Conservation (phyloP, 2,888 invertebrate genomes). For the Stenichneumon culpator region DNA sequence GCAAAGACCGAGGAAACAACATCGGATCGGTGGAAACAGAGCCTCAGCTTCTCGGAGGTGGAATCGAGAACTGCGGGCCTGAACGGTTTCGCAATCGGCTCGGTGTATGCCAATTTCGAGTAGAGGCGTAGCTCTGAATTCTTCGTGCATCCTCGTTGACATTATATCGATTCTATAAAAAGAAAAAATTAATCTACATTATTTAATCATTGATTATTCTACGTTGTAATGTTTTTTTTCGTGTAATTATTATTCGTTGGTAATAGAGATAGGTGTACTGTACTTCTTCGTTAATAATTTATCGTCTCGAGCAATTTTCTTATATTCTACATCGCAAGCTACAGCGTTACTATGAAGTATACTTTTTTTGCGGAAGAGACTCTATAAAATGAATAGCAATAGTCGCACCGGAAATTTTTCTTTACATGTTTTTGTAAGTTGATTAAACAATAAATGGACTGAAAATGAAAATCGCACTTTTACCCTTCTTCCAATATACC, state of each 20-base stretch:
- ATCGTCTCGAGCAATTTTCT: neutral
- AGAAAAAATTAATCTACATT: constrained; percentile 24
- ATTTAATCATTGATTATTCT: neutral
- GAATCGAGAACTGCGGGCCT: constrained; percentile 91
- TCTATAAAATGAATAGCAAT: neutral
- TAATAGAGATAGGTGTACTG: constrained; percentile 7
- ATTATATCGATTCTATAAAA: neutral
- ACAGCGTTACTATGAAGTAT: too few species aligned
- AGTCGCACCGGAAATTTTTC: too few species aligned
- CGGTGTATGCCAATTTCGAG: constrained; percentile 87
- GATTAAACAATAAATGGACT: too few species aligned
- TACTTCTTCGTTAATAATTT: neutral
- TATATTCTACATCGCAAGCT: too few species aligned
- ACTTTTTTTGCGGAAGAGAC: neutral
- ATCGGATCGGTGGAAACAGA: constrained; percentile 28
- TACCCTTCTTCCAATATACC: too few species aligned
- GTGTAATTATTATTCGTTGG: neutral
- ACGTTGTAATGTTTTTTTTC: neutral
- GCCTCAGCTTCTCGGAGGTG: constrained; percentile 87
- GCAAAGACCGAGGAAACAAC: constrained; percentile 4
- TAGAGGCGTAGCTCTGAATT: neutral
- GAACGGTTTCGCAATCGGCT: constrained; percentile 89
- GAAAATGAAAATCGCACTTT: too few species aligned
- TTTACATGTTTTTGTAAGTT: too few species aligned
- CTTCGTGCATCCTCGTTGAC: neutral